Percentiles rank a stretch among this genome's conserved stretches.
Evolutionary conservation across 2,797 vertebrate species (phyloP).

Genomic region (Anas bahamensis): DNA sequence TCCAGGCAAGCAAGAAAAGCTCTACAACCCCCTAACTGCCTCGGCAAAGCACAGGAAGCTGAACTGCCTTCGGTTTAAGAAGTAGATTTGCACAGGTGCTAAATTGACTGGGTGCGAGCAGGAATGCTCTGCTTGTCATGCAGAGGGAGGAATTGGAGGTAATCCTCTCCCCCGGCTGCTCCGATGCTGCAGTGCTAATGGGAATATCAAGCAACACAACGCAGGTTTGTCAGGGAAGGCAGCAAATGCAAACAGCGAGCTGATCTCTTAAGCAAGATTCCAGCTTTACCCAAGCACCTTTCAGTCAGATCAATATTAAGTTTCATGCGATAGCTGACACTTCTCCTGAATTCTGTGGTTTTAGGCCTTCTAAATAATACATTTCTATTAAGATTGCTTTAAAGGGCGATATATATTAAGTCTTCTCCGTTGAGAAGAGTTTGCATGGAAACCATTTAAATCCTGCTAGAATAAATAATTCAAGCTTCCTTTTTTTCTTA

Average conservation of each 20-base stretch:
- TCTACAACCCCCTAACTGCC: background rate
- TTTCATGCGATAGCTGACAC: background rate
- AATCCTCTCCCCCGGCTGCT: background rate
- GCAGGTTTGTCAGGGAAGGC: background rate
- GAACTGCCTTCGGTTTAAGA: background rate
- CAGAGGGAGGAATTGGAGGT: background rate
- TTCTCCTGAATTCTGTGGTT: background rate
- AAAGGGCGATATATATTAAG: background rate
- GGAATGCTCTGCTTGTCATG: background rate
- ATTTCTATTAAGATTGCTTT: constrained; percentile 33
- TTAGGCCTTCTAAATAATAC: constrained; percentile 6
- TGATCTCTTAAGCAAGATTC: background rate
- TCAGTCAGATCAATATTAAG: background rate
- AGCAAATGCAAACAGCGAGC: background rate
- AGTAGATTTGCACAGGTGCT: background rate
- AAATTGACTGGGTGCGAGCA: background rate
- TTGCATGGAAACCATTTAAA: constrained; percentile 10
- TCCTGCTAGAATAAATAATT: constrained; percentile 26
- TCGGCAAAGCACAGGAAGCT: background rate
- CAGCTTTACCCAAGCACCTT: background rate
- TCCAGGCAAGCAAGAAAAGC: background rate
- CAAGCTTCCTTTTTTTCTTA: background rate
- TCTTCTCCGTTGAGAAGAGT: background rate
- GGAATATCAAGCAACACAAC: background rate
- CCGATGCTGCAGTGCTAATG: background rate